Evolutionary conservation across 2,113 vertebrate species (phyloP), one percentile per base, ranked within the genome.

Genomic region (Mugil cephalus): DNA sequence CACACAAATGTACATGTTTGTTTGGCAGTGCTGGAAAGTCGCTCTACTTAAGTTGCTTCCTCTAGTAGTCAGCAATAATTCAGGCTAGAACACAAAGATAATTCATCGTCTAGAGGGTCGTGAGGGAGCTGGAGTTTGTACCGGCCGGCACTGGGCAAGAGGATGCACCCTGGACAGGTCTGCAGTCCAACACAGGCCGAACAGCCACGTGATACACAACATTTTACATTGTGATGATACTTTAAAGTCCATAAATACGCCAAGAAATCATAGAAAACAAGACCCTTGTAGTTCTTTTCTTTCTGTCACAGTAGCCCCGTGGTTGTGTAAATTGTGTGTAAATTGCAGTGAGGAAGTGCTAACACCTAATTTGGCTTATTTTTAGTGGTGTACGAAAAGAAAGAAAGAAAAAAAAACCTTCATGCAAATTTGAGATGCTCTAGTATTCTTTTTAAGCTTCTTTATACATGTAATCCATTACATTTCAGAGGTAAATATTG

Each of bases 11-110:
- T n/a, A n/a, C n/a, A n/a, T n/a, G n/a, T n/a, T n/a, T 19, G 7
- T 59, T 42, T 34, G 36, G 52, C 15, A 14, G 43, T 42, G 12
- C 30, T 58, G 14, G 19, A 76, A 58, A 60, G 45, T 59, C 18
- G 14, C 21, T n/a, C 8, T 11, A 24, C 10, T 43, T 13, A 42
- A 55, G 35, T 10, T 48, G 4, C 30, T 40, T 56, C 52, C 10
- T 64, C n/a, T 10, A 1, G 1, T 10, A 45, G 15, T n/a, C 24
- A 34, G 15, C n/a, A 1, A 10, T 11, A 13, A 10, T 39, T 35
- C 36, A 17, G 12, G 24, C 34, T 34, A 35, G 3, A 53, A 59
- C 12, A 42, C 36, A 39, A 6, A 40, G n/a, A 19, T 6, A 18
- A 21, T 13, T 3, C 38, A 30, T 30, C 5, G 5, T 30, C 24